Evolutionary conservation across 2,888 invertebrate species (phyloP).

Genomic region (Carterocephalus palaemon): DNA sequence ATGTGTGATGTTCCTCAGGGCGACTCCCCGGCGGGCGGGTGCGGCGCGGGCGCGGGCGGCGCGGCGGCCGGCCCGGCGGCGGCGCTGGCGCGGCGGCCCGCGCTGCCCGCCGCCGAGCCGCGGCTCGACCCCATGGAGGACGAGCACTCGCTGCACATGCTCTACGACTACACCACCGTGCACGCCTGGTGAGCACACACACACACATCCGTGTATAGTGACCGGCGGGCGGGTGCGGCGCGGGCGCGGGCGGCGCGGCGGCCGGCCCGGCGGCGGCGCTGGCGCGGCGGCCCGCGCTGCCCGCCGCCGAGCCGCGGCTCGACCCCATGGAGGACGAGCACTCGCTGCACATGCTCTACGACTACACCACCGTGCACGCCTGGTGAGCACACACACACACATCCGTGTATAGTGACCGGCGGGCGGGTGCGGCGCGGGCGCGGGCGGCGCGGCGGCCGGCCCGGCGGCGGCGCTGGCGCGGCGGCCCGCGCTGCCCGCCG

Average conservation of each 20-base stretch:
- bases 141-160: conserved; percentile 86
- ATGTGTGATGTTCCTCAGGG: too few species aligned
- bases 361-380: conserved; percentile 90
- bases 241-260: background rate
- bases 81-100: conserved; percentile 37
- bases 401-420: too few species aligned
- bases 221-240: too few species aligned
- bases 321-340: conserved; percentile 89
- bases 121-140: conserved; percentile 88
- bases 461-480: background rate
- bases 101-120: conserved; percentile 85
- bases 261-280: conserved; percentile 27
- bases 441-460: background rate
- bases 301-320: conserved; percentile 87
- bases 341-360: conserved; percentile 89
- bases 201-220: too few species aligned
- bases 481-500: too few species aligned
- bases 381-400: conserved; percentile 85
- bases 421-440: too few species aligned
- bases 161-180: conserved; percentile 93
- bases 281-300: conserved; percentile 53
- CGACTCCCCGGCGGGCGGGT: conserved; percentile 43
- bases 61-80: conserved; percentile 31
- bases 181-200: conserved; percentile 86
- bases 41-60: conserved; percentile 31